These are phyloP conservation scores for Phenganax marumi DNA, from an alignment of 92 coral and sea anemone species.

Conservation along the genomic window DNA sequence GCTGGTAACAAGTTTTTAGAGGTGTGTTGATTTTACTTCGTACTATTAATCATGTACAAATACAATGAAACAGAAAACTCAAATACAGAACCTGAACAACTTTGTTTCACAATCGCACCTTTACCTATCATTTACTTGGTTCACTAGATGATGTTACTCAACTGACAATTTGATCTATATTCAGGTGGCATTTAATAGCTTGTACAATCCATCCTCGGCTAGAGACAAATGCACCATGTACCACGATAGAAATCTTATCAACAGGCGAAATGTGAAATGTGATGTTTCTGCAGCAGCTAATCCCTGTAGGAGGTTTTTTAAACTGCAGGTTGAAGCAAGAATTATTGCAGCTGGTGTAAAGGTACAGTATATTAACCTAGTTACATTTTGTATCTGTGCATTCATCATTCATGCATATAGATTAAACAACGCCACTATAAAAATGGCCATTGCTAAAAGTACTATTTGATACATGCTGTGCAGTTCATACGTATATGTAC, in stretches of 20 bases:
- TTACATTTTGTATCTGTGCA: not conserved
- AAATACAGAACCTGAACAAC: too few species aligned
- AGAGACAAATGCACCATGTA: conserved; percentile 56
- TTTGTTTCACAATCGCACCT: too few species aligned
- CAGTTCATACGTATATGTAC: not conserved
- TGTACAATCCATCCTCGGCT: conserved; percentile 51
- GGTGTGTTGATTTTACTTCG: conserved; percentile 1
- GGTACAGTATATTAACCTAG: not conserved
- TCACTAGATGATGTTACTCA: not conserved
- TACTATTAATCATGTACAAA: too few species aligned
- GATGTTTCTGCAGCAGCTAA: too few species aligned
- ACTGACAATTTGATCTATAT: not conserved
- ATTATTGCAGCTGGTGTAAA: not conserved
- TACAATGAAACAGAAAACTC: too few species aligned
- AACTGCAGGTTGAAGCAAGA: too few species aligned
- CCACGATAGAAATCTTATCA: not conserved
- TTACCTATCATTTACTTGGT: not conserved
- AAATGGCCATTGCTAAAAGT: not conserved
- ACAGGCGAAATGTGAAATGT: not conserved
- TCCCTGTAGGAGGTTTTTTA: too few species aligned
- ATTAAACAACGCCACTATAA: not conserved
- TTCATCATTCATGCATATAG: not conserved
- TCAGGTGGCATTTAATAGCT: conserved; percentile 47
- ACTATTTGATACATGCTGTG: not conserved
- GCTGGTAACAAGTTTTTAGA: conserved; percentile 48